Evolutionary conservation across 2,113 vertebrate species (phyloP).

Genomic region (Megalops atlanticus): DNA sequence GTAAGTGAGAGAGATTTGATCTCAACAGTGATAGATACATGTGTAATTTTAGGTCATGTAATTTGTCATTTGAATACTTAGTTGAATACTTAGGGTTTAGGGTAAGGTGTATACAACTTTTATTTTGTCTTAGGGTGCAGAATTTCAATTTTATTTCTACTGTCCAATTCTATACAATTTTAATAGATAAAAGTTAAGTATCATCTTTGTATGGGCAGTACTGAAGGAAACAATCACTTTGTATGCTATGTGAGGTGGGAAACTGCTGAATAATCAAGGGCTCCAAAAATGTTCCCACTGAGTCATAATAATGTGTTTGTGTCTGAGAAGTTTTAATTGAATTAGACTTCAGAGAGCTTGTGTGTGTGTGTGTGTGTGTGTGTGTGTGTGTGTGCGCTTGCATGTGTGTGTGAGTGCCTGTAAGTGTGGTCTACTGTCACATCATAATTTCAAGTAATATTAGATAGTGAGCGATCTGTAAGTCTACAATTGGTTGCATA

Average conservation of each 20-base stretch:
- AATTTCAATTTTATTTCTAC: not conserved
- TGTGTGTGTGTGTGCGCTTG: not conserved
- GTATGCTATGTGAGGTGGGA: not conserved
- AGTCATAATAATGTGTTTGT: slow-evolving; percentile 40
- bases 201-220: slow-evolving; percentile 35
- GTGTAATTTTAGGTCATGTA: not conserved
- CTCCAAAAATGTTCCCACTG: slow-evolving; percentile 36
- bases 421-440: not conserved
- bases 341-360: slow-evolving; percentile 23
- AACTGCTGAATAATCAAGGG: slow-evolving; percentile 34
- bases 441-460: not conserved
- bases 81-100: not conserved
- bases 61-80: not conserved
- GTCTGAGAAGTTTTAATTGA: slow-evolving; percentile 31
- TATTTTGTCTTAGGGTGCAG: not conserved
- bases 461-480: not conserved
- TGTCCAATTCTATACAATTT: slow-evolving; percentile 1
- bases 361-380: not conserved
- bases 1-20: not conserved
- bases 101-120: too few relatives aligned
- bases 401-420: too few relatives aligned
- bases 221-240: slow-evolving; percentile 12
- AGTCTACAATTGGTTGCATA: not conserved
- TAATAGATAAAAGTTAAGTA: not conserved
- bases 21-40: not conserved